Evolutionary conservation across 2,797 vertebrate species (phyloP).

Genomic region (Rhabdophis nuchalis): DNA sequence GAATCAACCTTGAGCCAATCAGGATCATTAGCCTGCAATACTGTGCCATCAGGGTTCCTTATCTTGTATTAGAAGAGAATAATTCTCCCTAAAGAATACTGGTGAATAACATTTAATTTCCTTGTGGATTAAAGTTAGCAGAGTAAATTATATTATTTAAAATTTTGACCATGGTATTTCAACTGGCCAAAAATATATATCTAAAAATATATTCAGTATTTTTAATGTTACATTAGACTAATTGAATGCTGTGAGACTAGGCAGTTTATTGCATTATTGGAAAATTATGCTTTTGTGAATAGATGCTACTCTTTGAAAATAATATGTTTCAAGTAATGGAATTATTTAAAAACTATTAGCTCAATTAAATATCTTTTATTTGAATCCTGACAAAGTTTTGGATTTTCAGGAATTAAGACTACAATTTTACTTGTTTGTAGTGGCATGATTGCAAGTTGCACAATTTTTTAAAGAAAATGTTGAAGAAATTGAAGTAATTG

Average conservation of each 20-base stretch:
- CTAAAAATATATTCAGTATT: background rate
- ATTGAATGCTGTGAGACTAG: background rate
- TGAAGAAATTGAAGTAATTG: background rate
- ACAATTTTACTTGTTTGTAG: slow-evolving; percentile 11
- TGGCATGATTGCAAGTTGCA: background rate
- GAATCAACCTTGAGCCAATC: background rate
- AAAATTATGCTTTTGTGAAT: background rate
- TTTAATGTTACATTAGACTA: background rate
- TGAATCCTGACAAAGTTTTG: background rate
- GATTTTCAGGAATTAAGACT: background rate
- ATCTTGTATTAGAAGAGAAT: background rate
- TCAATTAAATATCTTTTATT: background rate
- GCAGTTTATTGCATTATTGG: background rate
- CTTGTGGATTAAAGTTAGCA: background rate
- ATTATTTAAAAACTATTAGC: background rate
- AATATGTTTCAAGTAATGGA: background rate
- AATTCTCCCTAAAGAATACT: background rate
- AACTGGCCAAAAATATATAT: background rate
- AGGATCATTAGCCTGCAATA: background rate
- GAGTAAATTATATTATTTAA: background rate
- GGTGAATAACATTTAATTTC: background rate
- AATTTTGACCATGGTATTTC: background rate
- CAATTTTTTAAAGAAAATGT: background rate
- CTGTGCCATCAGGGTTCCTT: background rate
- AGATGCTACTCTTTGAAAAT: background rate